Evolutionary conservation across 2,113 vertebrate species (phyloP), one percentile per base, ranked within the genome.

Genomic region (Ailurus styani): DNA sequence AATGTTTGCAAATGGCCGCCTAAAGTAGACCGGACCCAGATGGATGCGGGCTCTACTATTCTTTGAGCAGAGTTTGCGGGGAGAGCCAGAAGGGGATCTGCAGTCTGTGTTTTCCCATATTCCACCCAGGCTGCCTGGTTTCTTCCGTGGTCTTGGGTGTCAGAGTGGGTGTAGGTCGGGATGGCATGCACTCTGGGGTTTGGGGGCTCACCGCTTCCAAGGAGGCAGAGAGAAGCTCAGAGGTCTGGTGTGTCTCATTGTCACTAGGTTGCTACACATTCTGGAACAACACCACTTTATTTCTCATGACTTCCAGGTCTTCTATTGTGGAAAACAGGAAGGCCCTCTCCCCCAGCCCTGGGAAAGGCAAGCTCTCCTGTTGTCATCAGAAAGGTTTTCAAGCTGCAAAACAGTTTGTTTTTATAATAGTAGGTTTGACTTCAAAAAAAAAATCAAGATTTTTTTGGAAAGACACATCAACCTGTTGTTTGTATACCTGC

Each of bases 251-350:
- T 72, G 54, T 64, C 45, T 92, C 25, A 27, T 9, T 42, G 66
- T 34, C 10, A 1, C n/a, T 37, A 21, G 60, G 14, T 57, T 52
- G 42, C 40, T 40, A 13, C 17, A 37, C 12, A 84, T 42, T 87
- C 64, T 82, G 25, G 40, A 68, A 37, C 34, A 68, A 11, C 25
- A 42, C 29, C 12, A 6, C 4, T 11, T 47, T 4, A 20, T 87
- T 72, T 83, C 87, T 70, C 62, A 18, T 45, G 87, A 68, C 55
- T 95, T 96, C 84, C 23, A 75, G 55, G 60, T 54, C 66, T 93
- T 89, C 72, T 62, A 2, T 47, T 88, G 72, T 45, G 82, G 85
- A 95, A 88, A 97, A 86, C 93, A 96, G 96, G 95, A 97, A 96
- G 78, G 42, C n/a, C 57, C 29, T 40, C 47, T 78, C 91, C 79